Conservation (phyloP, 1,140 invertebrate genomes). For the Teleogryllus occipitalis region DNA sequence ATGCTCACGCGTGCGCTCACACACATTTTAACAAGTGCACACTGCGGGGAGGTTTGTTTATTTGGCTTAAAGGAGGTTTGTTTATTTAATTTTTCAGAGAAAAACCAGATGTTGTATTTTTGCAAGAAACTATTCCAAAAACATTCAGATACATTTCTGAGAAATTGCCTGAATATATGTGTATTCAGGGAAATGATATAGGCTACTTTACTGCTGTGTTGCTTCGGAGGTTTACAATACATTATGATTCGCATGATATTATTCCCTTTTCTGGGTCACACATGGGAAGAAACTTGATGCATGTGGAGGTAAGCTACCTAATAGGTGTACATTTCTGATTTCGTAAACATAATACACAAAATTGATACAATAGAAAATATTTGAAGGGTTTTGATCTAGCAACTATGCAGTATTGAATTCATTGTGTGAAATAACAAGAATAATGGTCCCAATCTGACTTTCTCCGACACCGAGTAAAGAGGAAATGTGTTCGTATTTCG, state of each 20-base stretch:
- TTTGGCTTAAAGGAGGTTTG: not conserved
- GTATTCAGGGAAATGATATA: conserved; percentile 30
- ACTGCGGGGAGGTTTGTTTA: too few relatives aligned
- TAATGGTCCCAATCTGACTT: too few relatives aligned
- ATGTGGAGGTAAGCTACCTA: conserved; percentile 35
- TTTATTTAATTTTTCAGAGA: conserved; percentile 36
- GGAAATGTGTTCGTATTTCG: too few relatives aligned
- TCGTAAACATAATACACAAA: too few relatives aligned
- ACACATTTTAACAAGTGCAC: too few relatives aligned
- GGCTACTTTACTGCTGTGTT: conserved; percentile 46
- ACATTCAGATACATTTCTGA: conserved; percentile 36
- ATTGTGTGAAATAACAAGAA: too few relatives aligned
- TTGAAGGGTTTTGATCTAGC: too few relatives aligned
- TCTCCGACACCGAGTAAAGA: too few relatives aligned
- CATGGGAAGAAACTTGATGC: conserved; percentile 47
- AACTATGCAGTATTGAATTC: too few relatives aligned
- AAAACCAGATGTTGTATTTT: conserved; percentile 49
- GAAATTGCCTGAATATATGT: conserved; percentile 36
- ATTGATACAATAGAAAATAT: too few relatives aligned
- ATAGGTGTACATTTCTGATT: too few relatives aligned
- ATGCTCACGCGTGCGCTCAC: too few relatives aligned
- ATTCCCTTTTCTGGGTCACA: conserved; percentile 37
- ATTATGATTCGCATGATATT: conserved; percentile 36
- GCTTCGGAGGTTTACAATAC: conserved; percentile 37
- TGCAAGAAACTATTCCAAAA: conserved; percentile 51